Base-by-base conservation (phyloP, 2,888 invertebrate genomes). In the Eupithecia dodoneata region DNA sequence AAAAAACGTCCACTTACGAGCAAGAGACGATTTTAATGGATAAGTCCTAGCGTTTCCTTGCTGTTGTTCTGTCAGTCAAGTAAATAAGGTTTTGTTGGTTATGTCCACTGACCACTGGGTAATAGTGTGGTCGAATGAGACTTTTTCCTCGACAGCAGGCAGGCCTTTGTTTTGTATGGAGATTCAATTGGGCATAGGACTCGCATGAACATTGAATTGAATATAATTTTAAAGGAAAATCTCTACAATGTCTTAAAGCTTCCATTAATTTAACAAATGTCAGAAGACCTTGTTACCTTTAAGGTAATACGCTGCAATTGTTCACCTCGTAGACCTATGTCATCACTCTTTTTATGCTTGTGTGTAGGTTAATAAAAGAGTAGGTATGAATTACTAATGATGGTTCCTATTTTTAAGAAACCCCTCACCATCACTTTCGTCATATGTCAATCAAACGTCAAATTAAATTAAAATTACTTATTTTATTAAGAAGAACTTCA, bases 1-100 rank as follows among this genome's bases (percentile, higher is more conserved):
- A 82, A 83, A 85, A 86, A 86, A 83, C 73, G 75, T 74, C 76
- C 78, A 78, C 75, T 69, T 69, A 66, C 73, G 67, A 78, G 71
- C 74, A 77, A 81, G 82, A 72, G 75, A 81, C 73, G 73, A 78
- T 74, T 78, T 80, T 79, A 79, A 79, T 79, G 76, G 79, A 79
- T 73, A 79, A 79, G 77, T 72, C 77, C 42, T 18, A 71, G 76
- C 78, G 78, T 76, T 81, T 82, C 81, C 80, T 80, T 55, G 47
- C 77, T 78, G 80, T 82, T 81, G 80, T 81, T 71, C 79, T 81
- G 82, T 80, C 81, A 82, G 74, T 81, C 74, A 74, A 55, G 73
- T 75, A 73, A 69, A 76, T 73, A 74, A 74, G 76, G 76, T 75
- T 80, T 78, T 77, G 70, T 70, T 47, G 47, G 70, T 47, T 45